A percentile compares a stretch with the other conserved stretches of the same genome.
These are phyloP conservation scores for Pherbina coryleti DNA, from an alignment of 2,888 invertebrate genomes.

Conservation along the genomic window DNA sequence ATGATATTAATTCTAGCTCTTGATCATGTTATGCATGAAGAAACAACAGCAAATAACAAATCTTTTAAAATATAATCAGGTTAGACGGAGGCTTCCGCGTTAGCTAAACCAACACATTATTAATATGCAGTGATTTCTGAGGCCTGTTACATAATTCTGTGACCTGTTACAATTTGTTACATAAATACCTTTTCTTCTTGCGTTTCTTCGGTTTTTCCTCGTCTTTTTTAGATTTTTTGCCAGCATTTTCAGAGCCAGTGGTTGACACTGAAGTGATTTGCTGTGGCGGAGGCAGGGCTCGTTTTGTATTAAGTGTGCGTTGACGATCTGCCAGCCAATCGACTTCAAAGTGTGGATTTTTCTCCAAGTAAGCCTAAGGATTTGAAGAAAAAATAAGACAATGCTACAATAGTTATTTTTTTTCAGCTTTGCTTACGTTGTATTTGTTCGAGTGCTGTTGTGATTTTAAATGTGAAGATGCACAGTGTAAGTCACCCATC, in stretches of 20 bases:
- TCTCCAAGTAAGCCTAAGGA: slow-evolving; percentile 81
- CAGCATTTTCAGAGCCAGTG: slow-evolving; percentile 52
- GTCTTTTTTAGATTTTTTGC: slow-evolving; percentile 69
- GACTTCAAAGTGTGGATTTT: slow-evolving; percentile 89
- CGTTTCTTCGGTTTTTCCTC: slow-evolving; percentile 70
- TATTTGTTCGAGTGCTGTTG: slow-evolving; percentile 84
- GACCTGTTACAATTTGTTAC: too few species aligned
- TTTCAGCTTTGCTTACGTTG: slow-evolving; percentile 73
- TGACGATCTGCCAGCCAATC: slow-evolving; percentile 88
- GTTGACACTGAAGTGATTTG: slow-evolving; percentile 57
- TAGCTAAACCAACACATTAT: neutral
- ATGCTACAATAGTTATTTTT: neutral
- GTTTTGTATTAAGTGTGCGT: slow-evolving; percentile 74
- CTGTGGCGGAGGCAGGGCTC: slow-evolving; percentile 53
- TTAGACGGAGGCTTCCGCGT: too few species aligned
- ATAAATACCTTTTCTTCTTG: slow-evolving; percentile 73
- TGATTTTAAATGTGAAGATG: slow-evolving; percentile 87
- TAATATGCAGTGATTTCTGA: too few species aligned
- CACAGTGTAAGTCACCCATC: slow-evolving; percentile 91
- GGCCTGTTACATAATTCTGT: too few species aligned
- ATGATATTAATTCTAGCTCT: too few species aligned
- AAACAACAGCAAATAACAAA: too few species aligned
- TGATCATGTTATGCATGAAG: neutral
- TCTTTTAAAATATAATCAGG: too few species aligned
- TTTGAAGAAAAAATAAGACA: slow-evolving; percentile 11